Conservation (phyloP, 1,140 invertebrate species). For the Contarinia nasturtii region DNA sequence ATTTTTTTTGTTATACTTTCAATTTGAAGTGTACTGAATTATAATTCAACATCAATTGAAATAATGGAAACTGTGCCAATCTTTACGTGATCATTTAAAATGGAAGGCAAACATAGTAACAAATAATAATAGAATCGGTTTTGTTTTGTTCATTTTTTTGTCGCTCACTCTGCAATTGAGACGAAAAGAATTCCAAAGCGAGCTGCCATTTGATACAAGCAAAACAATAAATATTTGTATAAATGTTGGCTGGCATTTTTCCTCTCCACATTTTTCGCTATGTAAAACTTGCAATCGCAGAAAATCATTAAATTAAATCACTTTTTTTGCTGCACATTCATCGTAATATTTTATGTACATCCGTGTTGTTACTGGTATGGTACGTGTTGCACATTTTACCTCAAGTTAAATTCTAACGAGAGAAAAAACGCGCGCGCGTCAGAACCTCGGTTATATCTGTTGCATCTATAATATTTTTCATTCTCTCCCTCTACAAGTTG, state of each 20-base stretch:
- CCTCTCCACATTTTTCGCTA: background rate
- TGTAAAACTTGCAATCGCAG: background rate
- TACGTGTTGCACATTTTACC: background rate
- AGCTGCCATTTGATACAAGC: background rate
- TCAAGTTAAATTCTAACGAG: too few relatives aligned
- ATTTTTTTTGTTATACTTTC: too few relatives aligned
- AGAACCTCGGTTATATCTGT: too few relatives aligned
- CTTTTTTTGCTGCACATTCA: background rate
- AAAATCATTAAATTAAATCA: slow-evolving; percentile 1
- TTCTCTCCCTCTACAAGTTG: background rate
- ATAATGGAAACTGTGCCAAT: too few relatives aligned
- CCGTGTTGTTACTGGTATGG: background rate
- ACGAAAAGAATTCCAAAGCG: background rate
- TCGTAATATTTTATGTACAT: too few relatives aligned
- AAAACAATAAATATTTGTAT: too few relatives aligned
- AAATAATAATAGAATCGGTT: background rate
- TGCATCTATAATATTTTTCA: too few relatives aligned
- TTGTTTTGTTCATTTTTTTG: too few relatives aligned
- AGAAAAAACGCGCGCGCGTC: too few relatives aligned
- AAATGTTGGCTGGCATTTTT: background rate
- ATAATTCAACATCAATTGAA: too few relatives aligned
- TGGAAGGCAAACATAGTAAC: background rate
- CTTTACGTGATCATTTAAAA: background rate
- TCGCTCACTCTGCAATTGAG: background rate
- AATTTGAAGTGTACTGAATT: too few relatives aligned